Conservation (phyloP, 1,140 invertebrate species). For the Cherax quadricarinatus region DNA sequence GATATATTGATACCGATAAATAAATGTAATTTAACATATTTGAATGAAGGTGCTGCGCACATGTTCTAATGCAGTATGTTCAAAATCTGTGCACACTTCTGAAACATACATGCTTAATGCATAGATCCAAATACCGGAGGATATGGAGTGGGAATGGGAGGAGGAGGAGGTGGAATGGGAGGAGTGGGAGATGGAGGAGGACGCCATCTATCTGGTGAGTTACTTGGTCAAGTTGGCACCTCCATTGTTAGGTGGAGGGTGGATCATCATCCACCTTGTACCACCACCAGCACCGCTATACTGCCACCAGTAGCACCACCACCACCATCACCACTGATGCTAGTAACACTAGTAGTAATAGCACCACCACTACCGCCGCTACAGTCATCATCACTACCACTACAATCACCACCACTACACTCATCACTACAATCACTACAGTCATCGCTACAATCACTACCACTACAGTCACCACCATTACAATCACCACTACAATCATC, state of each 20-base stretch:
- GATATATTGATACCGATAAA: no score
- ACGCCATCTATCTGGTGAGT: slow-evolving; percentile 59
- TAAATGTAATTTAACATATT: neutral
- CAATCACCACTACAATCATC: no score
- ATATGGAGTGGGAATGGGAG: slow-evolving; percentile 53
- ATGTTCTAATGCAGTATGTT: slow-evolving; percentile 7
- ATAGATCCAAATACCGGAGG: slow-evolving; percentile 67
- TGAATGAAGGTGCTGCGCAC: neutral
- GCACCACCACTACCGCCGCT: no score
- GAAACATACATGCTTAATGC: slow-evolving; percentile 40
- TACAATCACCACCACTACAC: neutral
- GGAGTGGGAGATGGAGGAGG: slow-evolving; percentile 45
- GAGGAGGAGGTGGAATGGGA: slow-evolving; percentile 42
- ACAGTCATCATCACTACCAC: neutral
- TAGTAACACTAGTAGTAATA: no score
- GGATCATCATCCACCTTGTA: no score
- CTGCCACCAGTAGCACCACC: no score
- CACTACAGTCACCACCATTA: no score
- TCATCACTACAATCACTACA: no score
- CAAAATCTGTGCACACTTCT: slow-evolving; percentile 38
- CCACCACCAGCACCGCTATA: no score
- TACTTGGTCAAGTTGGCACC: neutral
- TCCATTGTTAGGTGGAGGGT: no score
- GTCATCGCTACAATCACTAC: no score
- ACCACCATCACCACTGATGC: no score